Conservation (phyloP, 2,888 invertebrate species). For the Ectropis crepuscularia region DNA sequence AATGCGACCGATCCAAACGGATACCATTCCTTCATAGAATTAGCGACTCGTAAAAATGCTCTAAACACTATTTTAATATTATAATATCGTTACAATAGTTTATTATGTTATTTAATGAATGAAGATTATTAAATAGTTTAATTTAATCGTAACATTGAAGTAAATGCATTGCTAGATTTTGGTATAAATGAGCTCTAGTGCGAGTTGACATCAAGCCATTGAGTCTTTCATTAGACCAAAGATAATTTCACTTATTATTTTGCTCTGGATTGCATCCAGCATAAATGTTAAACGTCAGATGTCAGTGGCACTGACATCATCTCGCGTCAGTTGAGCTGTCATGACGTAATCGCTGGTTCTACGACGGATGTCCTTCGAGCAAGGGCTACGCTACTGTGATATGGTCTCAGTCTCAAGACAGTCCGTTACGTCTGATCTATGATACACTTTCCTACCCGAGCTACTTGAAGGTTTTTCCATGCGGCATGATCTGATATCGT, state of each 20-base stretch:
- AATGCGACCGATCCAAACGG: slow-evolving; percentile 77
- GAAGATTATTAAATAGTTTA: slow-evolving; percentile 67
- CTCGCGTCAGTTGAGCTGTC: slow-evolving; percentile 29
- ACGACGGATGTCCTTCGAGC: slow-evolving; percentile 74
- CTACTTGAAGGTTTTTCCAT: slow-evolving; percentile 52
- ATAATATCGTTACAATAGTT: slow-evolving; percentile 69
- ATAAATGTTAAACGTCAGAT: slow-evolving; percentile 2
- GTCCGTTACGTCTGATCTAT: slow-evolving; percentile 78
- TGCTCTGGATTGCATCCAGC: background rate
- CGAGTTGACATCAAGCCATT: slow-evolving; percentile 17
- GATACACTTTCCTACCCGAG: slow-evolving; percentile 81
- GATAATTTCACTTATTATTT: background rate
- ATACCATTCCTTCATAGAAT: slow-evolving; percentile 80
- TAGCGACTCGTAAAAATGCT: slow-evolving; percentile 80
- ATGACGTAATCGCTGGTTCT: slow-evolving; percentile 76
- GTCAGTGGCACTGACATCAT: slow-evolving; percentile 20
- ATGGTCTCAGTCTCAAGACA: slow-evolving; percentile 85
- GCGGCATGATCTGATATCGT: background rate
- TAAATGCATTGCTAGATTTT: slow-evolving; percentile 44
- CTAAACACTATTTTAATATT: slow-evolving; percentile 68
- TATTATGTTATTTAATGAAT: slow-evolving; percentile 65
- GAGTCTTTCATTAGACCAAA: background rate
- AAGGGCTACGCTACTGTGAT: slow-evolving; percentile 77
- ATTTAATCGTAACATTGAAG: slow-evolving; percentile 46
- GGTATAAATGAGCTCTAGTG: slow-evolving; percentile 23